phyloP scores from a whole-genome alignment of 2,113 vertebrate species.

The Chloroceryle aenea region DNA sequence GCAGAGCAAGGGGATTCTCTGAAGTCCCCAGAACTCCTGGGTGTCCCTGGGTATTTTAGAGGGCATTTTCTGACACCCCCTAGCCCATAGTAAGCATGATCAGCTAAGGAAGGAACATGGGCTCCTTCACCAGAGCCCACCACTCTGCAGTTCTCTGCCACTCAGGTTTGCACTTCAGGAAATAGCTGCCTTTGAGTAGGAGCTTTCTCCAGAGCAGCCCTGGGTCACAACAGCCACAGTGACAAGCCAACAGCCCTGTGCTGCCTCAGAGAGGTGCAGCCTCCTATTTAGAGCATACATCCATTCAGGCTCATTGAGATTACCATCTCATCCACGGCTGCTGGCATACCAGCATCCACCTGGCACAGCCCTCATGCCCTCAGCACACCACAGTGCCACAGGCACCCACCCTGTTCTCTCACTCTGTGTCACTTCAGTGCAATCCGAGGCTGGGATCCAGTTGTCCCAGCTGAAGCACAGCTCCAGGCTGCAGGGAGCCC shows the following conservation, averaged over 20 bases:
- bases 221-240: neutral
- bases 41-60: neutral
- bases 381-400: fast-evolving
- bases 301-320: neutral
- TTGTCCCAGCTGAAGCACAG: fast-evolving
- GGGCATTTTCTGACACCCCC: neutral
- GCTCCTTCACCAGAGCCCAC: neutral
- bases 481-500: neutral
- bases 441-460: fast-evolving
- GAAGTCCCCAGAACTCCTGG: neutral
- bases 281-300: slow-evolving; percentile 8
- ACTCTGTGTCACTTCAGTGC: fast-evolving
- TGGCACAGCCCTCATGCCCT: neutral
- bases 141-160: neutral
- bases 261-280: neutral
- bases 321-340: neutral
- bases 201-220: neutral
- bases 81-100: fast-evolving
- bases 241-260: neutral
- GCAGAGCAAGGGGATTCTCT: neutral
- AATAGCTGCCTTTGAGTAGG: fast-evolving
- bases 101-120: fast-evolving
- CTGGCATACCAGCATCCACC: neutral
- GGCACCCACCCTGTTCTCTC: neutral
- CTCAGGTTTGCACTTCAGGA: neutral